Base-by-base conservation (phyloP, 2,888 invertebrate genomes). In the Athalia cordata region DNA sequence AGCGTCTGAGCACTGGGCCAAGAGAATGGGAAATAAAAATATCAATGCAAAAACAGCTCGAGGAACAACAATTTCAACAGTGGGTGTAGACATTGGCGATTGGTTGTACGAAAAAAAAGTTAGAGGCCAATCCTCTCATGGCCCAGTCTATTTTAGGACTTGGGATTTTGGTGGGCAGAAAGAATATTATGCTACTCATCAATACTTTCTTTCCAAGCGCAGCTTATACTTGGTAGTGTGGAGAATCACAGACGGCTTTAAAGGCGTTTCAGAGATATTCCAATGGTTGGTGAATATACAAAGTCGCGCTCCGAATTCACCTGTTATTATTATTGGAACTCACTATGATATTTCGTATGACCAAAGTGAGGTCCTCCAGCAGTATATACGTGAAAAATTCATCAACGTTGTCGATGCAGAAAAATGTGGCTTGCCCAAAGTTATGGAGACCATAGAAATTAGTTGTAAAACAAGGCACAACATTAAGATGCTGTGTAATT, bases 121-220 rank as follows among this genome's bases (percentile, higher is more conserved):
- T 6, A 92, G 96, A 45, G 94, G 96, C 1, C 94, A 93, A 57
- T 94, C 94, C 0, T 93, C 94, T 0, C 94, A 94, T 86, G 96
- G 96, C 0, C 95, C 98, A 0, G 95, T 98, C 76, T 95, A 96
- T 47, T 98, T 98, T 91, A 92, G 98, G 77, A 99, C 99, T 0
- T 99, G 99, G 99, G 99, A 99, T 91, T 99, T 99, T 91, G 99
- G 99, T 4, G 99, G 99, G 0, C 99, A 99, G 91, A 95, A 95
- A 87, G 99, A 99, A 87, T 99, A 99, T 89, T 99, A 99, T 90
- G 97, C 99, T 0, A 99, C 99, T 0, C 99, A 99, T 92, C 99
- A 99, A 89, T 99, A 99, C 90, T 99, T 99, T 90, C 91, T 99
- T 66, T 98, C 99, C 0, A 96, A 98, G 80, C 93, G 99, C 11